Percentiles rank a stretch among this genome's conserved stretches.
These are phyloP conservation scores for Tonatia bakeri DNA, from an alignment of 2,113 vertebrate species.

Conservation along the genomic window DNA sequence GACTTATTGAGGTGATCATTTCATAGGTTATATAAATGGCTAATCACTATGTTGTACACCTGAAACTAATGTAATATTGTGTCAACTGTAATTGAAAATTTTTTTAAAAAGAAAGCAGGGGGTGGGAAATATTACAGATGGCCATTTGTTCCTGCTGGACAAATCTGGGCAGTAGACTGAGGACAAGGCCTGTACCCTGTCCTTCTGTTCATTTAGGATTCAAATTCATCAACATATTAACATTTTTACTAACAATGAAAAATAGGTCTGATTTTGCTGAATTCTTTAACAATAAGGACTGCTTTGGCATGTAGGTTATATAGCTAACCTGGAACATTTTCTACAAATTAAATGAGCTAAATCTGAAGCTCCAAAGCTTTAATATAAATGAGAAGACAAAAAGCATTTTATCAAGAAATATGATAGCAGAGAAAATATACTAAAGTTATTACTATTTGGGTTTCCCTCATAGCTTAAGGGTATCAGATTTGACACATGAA, in stretches of 20 bases:
- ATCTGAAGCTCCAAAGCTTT: not conserved
- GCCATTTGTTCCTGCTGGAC: not conserved
- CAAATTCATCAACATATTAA: not conserved
- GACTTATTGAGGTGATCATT: not conserved
- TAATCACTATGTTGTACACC: not conserved
- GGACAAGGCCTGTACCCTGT: not conserved
- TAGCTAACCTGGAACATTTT: not conserved
- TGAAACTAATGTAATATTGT: not conserved
- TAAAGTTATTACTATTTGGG: not conserved
- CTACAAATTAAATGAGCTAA: not conserved
- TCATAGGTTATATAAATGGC: not conserved
- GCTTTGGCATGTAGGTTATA: constrained; percentile 9
- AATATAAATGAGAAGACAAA: not conserved
- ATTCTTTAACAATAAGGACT: not conserved
- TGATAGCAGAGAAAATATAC: not conserved
- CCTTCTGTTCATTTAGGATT: not conserved
- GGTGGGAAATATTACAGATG: not conserved
- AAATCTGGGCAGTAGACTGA: not conserved
- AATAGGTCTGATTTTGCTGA: not conserved
- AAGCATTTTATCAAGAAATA: constrained; percentile 1
- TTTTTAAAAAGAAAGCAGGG: not conserved
- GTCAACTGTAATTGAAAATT: not conserved
- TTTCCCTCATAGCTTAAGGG: not conserved
- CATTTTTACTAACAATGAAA: not conserved
- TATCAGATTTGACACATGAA: not conserved